Evolutionary conservation across 2,113 vertebrate genomes (phyloP), one percentile per base, ranked within the genome.

Genomic region (Vulpes vulpes): DNA sequence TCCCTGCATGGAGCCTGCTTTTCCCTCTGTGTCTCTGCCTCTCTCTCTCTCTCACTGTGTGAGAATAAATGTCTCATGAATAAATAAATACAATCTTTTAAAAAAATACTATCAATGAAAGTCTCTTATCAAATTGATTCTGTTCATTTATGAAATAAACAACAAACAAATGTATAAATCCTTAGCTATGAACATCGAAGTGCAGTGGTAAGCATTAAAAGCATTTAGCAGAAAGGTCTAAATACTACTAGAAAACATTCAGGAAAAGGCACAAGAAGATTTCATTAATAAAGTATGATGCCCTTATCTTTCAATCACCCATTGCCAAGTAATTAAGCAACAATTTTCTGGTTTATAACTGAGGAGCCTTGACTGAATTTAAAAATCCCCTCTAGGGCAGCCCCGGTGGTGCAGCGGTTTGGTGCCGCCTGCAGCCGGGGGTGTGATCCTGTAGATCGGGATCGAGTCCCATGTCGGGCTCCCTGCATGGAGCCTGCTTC

Each of bases 91-190:
- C 43, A 43, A 43, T 43, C 43, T 43, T 43, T 43, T 43, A 5
- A 6, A 43, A 43, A 43, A 43, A 43, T 43, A 43, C 43, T n/a
- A 32, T 57, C 38, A 60, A 32, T 9, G 38, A 57, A 65, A 38
- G 43, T 23, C 20, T 59, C 38, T 38, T 73, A 80, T 92, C 82
- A 79, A 65, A 79, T 25, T 49, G 78, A 91, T 27, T 88, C 49
- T 14, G 11, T 62, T 71, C 53, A 73, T 35, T 87, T n/a, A 78
- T 69, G 55, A 91, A 82, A 62, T 20, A 60, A 59, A 35, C 51
- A 43, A 88, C 71, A 74, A 83, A 76, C n/a, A 87, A 73, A 86
- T 80, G 27, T 3, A 62, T 91, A 69, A 49, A 71, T 96, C 80
- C 81, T 89, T 22, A 3, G 32, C 84, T 55, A 53, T 57, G 22